A percentile compares a stretch with the other conserved stretches of the same genome.
phyloP scores from a whole-genome alignment of 2,113 vertebrate species.

The Cyanocitta stelleri region DNA sequence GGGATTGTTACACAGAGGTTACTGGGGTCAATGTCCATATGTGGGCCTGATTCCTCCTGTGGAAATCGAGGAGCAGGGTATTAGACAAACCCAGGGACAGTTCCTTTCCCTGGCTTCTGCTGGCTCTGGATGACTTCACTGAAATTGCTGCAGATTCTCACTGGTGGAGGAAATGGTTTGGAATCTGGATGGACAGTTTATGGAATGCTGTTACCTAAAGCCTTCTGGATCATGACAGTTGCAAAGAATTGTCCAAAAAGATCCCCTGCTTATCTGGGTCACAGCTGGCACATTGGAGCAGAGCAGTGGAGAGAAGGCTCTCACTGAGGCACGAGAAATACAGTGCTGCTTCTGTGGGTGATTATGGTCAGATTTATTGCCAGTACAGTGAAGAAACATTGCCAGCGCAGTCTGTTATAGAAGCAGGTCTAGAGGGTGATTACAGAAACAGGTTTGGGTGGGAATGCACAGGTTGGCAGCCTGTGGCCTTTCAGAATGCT shows the following conservation, averaged over 20 bases:
- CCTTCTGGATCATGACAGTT: background rate
- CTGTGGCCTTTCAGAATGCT: background rate
- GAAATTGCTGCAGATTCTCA: background rate
- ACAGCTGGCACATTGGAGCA: background rate
- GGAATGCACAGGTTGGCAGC: background rate
- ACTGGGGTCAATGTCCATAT: background rate
- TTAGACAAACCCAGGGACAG: background rate
- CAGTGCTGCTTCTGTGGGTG: background rate
- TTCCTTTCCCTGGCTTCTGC: background rate
- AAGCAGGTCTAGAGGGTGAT: background rate
- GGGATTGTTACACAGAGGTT: background rate
- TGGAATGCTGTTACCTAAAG: background rate
- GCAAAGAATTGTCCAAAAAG: background rate
- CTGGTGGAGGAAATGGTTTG: background rate
- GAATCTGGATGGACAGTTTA: background rate
- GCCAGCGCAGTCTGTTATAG: background rate
- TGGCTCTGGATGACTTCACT: background rate
- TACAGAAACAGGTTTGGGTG: background rate
- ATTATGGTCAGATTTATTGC: background rate
- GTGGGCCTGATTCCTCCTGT: background rate
- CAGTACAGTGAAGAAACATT: background rate
- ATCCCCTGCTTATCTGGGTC: background rate
- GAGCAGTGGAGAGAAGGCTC: background rate
- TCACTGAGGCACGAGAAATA: accelerated
- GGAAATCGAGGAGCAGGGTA: background rate